Evolutionary conservation across 2,888 invertebrate genomes (phyloP), one percentile per base, ranked within the genome.

Genomic region (Hedya salicella): DNA sequence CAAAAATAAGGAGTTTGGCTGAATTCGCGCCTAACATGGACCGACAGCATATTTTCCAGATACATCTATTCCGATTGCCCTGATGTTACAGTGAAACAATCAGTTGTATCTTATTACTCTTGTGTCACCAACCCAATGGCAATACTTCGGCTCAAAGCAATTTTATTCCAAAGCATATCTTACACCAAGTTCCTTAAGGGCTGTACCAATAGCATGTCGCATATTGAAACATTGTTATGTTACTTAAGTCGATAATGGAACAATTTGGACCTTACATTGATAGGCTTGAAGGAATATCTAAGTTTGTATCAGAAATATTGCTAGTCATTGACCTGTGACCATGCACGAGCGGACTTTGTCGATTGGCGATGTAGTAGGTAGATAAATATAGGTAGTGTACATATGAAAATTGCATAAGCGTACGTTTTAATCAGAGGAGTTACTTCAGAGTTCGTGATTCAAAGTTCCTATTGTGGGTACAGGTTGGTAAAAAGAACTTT

Each of bases 281-380:
- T 8, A 0, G 8, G 8, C 13, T 19, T 19, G 44, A 17, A 13
- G 30, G 30, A 8, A 30, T 17, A 1, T 19, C 8, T 30, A 16
- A 13, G 49, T n/a, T 11, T 11, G 5, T 21, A 48, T 44, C 11
- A 53, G 56, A 56, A 30, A 50, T 25, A 42, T 21, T 42, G 32
- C 57, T 44, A 59, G 32, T 36, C 59, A 59, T 46, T 65, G 59
- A 65, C 46, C 52, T 60, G 59, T 65, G 52, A 46, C 52, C 50
- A 39, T 60, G 54, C 54, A 60, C 44, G 59, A 52, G 59, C 36
- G 46, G 32, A 14, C 46, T 50, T 17, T 57, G 25, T 52, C 25
- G 59, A 52, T 59, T 46, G 30, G 11, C 9, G 25, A 60, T 50
- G 30, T 46, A 32, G n/a, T 49, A 46, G 16, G 14, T 52, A 39